Base-by-base conservation (phyloP, 2,888 invertebrate genomes). In the Dryobota labecula region DNA sequence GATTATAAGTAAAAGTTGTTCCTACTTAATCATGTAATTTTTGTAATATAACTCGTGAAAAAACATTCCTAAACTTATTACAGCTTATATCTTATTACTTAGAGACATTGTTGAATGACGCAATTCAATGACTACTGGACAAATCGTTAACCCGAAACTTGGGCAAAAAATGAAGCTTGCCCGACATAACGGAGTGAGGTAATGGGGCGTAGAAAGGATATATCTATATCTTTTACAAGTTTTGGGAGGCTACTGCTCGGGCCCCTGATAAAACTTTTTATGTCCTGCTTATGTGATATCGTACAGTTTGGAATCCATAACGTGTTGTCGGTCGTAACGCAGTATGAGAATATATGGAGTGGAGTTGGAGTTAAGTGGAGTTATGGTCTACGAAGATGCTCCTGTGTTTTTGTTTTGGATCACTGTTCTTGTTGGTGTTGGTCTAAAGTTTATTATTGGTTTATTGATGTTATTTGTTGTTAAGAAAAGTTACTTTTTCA, bases 211-310 rank as follows among this genome's bases (percentile, higher is more conserved):
- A 86, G 85, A 90, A 91, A 87, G 92, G 91, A 92, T 92, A 92
- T 92, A 73, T 70, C 73, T 78, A 71, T 70, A 70, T 92, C 92
- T 94, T 91, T 89, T 87, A 89, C 90, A 94, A 94, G 91, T 94
- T 93, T 88, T 84, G 84, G 87, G 87, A 86, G 88, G 90, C 93
- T 91, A 79, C 80, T 78, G 70, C 91, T 88, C 86, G 79, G 89
- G 89, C 89, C 87, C 88, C 91, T 93, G 93, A 95, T 94, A 94
- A 94, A 95, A 95, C 90, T 95, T 95, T 95, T 94, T 94, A 95
- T 94, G 92, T 91, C 90, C 91, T 92, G 91, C 91, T 94, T 92
- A 94, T 92, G 91, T 90, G 90, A 88, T 89, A 90, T 89, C 88
- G 90, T 85, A 89, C 91, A 91, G 90, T 91, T 90, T 89, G 88